phyloP scores from a whole-genome alignment of 2,113 vertebrate genomes.

The Passer domesticus region DNA sequence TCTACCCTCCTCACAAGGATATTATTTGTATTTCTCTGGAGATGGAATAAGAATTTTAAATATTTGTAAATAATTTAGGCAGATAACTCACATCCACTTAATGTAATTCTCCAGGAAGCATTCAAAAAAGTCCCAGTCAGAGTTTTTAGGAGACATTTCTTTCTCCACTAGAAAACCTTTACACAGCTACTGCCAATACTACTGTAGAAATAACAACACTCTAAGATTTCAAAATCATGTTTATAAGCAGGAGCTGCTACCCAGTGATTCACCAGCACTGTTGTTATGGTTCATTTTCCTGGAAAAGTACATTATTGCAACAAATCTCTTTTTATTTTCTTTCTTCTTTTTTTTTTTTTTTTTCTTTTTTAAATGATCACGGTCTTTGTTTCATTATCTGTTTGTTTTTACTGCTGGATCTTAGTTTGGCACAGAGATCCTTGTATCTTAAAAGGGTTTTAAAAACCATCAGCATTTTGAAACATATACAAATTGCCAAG shows the following conservation, averaged over 20 bases:
- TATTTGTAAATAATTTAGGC: neutral
- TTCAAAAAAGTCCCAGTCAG: neutral
- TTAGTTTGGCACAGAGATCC: slow-evolving; percentile 3
- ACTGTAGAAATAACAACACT: neutral
- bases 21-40: neutral
- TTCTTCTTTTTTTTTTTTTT: neutral
- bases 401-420: slow-evolving; percentile 58
- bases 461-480: slow-evolving; percentile 61
- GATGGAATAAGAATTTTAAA: neutral
- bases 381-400: slow-evolving; percentile 46
- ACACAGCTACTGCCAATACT: neutral
- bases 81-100: neutral
- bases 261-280: slow-evolving; percentile 57
- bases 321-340: neutral
- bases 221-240: slow-evolving; percentile 19
- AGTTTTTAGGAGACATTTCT: neutral
- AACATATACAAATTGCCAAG: slow-evolving; percentile 11
- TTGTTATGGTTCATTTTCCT: slow-evolving; percentile 44
- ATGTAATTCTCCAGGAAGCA: neutral
- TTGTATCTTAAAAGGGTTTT: slow-evolving; percentile 9
- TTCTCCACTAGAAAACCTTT: neutral
- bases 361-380: neutral
- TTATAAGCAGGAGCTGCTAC: slow-evolving; percentile 10
- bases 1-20: neutral
- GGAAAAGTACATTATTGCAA: slow-evolving; percentile 61